Evolutionary conservation across 1,140 invertebrate genomes (phyloP).

Genomic region (Araneus ventricosus): DNA sequence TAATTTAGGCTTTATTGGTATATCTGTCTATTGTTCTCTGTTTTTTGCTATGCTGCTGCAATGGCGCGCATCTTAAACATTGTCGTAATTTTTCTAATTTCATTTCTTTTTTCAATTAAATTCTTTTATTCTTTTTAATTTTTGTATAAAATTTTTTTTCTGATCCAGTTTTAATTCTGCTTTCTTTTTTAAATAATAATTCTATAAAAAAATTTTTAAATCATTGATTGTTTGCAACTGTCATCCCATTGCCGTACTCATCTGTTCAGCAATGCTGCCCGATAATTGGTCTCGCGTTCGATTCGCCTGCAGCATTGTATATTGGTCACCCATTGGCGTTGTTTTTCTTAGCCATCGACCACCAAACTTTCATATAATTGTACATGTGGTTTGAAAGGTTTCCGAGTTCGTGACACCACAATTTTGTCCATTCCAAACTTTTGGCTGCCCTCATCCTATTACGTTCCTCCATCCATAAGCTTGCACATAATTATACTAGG

Average conservation of each 20-base stretch:
- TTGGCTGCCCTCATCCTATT: neutral
- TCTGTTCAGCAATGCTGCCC: neutral
- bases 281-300: neutral
- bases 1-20: no score
- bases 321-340: neutral
- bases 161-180: no score
- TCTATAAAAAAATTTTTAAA: no score
- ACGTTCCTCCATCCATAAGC: neutral
- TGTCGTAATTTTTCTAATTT: no score
- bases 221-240: no score
- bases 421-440: neutral
- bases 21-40: no score
- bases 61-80: no score
- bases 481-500: neutral
- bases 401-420: neutral
- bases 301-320: neutral
- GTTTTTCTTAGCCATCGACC: neutral
- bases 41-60: no score
- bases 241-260: neutral
- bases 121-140: no score
- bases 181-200: no score
- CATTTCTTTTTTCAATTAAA: no score
- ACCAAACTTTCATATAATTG: neutral
- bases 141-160: no score
- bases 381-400: neutral